These are phyloP conservation scores for Entelurus aequoreus DNA, from an alignment of 2,113 vertebrate genomes.

Conservation along the genomic window DNA sequence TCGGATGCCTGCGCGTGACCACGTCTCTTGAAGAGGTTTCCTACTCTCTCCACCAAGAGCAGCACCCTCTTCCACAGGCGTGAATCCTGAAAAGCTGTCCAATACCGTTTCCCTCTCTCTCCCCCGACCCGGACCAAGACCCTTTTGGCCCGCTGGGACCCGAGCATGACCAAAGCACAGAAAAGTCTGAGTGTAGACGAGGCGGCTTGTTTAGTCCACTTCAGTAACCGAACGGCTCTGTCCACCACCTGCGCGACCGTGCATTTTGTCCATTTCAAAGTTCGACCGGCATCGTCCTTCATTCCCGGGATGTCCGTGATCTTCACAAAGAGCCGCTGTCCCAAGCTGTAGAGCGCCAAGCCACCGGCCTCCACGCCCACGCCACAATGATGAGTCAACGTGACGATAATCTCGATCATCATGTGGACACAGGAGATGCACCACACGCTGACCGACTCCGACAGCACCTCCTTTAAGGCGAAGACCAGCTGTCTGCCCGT, in stretches of 20 bases:
- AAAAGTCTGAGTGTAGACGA: constrained; percentile 70
- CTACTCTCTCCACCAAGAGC: constrained; percentile 41
- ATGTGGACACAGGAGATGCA: constrained; percentile 79
- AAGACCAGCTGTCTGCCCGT: constrained; percentile 59
- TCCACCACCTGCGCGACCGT: constrained; percentile 50
- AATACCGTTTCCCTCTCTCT: constrained; percentile 61
- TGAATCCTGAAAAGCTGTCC: constrained; percentile 67
- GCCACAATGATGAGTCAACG: constrained; percentile 75
- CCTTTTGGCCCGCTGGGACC: constrained; percentile 59
- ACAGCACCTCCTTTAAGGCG: constrained; percentile 70
- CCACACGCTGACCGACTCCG: constrained; percentile 73
- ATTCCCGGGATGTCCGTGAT: constrained; percentile 69
- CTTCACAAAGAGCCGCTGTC: constrained; percentile 64
- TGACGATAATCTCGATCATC: constrained; percentile 81
- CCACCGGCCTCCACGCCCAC: constrained; percentile 74
- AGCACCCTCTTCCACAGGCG: constrained; percentile 63
- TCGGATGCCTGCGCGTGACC: not conserved
- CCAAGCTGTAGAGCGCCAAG: constrained; percentile 72
- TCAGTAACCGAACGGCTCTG: constrained; percentile 44
- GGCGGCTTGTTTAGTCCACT: constrained; percentile 55
- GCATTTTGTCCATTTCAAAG: constrained; percentile 57
- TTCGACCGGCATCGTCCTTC: constrained; percentile 59
- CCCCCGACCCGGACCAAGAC: constrained; percentile 35
- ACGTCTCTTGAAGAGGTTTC: constrained; percentile 46
- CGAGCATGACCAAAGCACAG: constrained; percentile 64